A percentile compares a stretch with the other conserved stretches of the same genome.
Evolutionary conservation across 2,113 vertebrate genomes (phyloP).

Genomic region (Cheilinus undulatus): DNA sequence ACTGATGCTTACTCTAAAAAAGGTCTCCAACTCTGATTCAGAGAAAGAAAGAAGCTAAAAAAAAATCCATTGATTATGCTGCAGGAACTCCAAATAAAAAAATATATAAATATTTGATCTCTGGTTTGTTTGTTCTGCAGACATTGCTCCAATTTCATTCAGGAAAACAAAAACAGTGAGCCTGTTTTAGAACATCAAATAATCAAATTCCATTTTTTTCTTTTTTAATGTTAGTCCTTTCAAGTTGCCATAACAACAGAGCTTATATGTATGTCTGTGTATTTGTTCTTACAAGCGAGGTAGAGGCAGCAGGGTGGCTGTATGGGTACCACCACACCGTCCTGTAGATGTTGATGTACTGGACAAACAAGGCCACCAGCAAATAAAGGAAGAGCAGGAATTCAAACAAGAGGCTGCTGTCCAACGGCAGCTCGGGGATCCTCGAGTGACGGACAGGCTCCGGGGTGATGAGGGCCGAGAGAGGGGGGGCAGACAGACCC

Average conservation of each 20-base stretch:
- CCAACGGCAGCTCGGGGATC: conserved; percentile 94
- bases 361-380: conserved; percentile 96
- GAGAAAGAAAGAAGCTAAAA: too few species aligned
- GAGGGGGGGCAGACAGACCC: conserved; percentile 92
- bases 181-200: too few species aligned
- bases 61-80: too few species aligned
- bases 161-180: too few species aligned
- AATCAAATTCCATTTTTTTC: neutral
- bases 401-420: conserved; percentile 95
- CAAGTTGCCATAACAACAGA: neutral
- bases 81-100: too few species aligned
- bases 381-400: conserved; percentile 97
- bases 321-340: conserved; percentile 99
- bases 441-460: conserved; percentile 96
- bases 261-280: neutral
- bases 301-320: conserved; percentile 95
- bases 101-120: too few species aligned
- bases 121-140: too few species aligned
- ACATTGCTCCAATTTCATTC: too few species aligned
- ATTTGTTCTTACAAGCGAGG: conserved; percentile 87
- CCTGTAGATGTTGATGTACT: conserved; percentile 99
- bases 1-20: too few species aligned
- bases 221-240: neutral
- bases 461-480: conserved; percentile 95
- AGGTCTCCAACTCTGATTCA: too few species aligned